Evolutionary conservation across 2,888 invertebrate genomes (phyloP), one percentile per base, ranked within the genome.

Genomic region (Polydesmus complanatus): DNA sequence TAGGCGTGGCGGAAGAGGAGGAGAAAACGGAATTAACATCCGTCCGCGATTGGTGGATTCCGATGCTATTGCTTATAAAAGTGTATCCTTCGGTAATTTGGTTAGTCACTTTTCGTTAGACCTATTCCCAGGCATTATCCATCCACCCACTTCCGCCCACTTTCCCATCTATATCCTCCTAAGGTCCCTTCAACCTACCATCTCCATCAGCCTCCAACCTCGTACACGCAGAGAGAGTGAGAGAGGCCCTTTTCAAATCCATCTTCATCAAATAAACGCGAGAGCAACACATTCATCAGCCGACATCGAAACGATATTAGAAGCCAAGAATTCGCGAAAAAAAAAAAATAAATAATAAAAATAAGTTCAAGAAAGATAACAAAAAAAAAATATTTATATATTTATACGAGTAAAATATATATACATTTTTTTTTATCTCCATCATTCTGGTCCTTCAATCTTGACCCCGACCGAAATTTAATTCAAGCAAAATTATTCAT

Each of bases 41-140:
- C 8, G 37, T 8, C 14, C 5, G 37, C 37, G 37, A 37, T 37
- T 37, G 37, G 37, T 37, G 37, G 37, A 37, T 37, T 37, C 37
- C 14, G 37, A 37, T 53, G 53, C 23, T 53, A 53, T 53, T 23
- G 23, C 23, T 53, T 53, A 53, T 53, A 53, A 53, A 53, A 53
- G 53, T 53, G 53, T 53, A 53, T 53, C 53, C 25, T 53, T 21
- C 23, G 53, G 53, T 53, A 53, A 53, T 53, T 53, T 53, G 23
- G 53, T 53, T 53, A 53, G 53, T 53, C 53, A 53, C 53, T 53
- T 53, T 53, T 53, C 53, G 53, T 53, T 53, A 53, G 53, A 53
- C 23, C 53, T 21, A 53, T 53, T 53, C 53, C 53, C 53, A 53
- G 25, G 23, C 53, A 53, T 21, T 53, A 25, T 53, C 25, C 25